Evolutionary conservation across 2,888 invertebrate species (phyloP).

Genomic region (Temnothorax ravouxi): DNA sequence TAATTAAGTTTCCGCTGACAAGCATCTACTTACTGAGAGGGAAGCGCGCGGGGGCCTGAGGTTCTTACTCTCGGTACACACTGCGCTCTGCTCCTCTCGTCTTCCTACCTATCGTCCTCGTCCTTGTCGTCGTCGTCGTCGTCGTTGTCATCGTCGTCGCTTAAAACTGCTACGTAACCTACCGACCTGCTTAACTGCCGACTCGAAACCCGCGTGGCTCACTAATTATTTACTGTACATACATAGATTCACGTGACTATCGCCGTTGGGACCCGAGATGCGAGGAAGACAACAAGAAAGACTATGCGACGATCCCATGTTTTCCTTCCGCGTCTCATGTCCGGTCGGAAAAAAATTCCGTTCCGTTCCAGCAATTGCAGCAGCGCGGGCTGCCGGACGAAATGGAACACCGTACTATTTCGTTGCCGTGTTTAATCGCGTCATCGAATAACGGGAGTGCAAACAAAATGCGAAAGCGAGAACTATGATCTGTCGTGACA

Average conservation of each 20-base stretch:
- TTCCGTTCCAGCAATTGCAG: constrained; percentile 6
- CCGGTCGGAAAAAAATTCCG: constrained; percentile 35
- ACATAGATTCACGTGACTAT: constrained; percentile 26
- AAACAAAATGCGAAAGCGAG: background rate
- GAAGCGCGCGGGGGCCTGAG: constrained; percentile 54
- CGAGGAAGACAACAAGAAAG: constrained; percentile 16
- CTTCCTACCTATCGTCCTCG: constrained; percentile 61
- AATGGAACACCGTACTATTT: constrained; percentile 40
- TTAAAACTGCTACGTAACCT: constrained; percentile 71
- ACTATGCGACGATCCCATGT: background rate
- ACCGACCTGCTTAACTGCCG: constrained; percentile 74
- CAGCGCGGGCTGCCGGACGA: constrained; percentile 2
- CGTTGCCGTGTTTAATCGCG: constrained; percentile 14
- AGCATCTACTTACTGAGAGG: constrained; percentile 82
- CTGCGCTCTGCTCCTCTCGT: constrained; percentile 57
- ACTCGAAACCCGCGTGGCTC: constrained; percentile 66
- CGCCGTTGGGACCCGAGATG: background rate
- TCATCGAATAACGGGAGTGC: background rate
- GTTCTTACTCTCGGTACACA: constrained; percentile 67
- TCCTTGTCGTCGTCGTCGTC: constrained; percentile 55
- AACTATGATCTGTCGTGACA: background rate
- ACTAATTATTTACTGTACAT: constrained; percentile 73
- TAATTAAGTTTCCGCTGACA: constrained; percentile 86
- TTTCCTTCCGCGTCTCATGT: background rate
- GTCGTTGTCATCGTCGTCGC: constrained; percentile 67